These are phyloP conservation scores for Chionis minor DNA, from an alignment of 2,113 vertebrate genomes.

Conservation along the genomic window DNA sequence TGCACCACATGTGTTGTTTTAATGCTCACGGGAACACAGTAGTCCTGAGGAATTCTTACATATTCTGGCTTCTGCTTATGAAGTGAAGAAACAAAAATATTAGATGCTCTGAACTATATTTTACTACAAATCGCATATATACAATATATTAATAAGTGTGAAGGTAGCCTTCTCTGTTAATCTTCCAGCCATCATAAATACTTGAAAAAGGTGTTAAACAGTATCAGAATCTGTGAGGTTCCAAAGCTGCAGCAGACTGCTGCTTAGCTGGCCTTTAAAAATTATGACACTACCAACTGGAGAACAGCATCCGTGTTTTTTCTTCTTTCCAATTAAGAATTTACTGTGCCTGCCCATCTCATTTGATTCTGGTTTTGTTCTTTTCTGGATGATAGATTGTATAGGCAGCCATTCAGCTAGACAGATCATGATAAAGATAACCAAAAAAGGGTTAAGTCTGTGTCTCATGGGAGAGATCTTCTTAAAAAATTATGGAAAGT, in stretches of 20 bases:
- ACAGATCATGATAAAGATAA: background rate
- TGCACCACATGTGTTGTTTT: accelerated
- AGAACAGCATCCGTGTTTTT: background rate
- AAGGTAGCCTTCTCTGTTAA: background rate
- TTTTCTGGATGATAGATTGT: background rate
- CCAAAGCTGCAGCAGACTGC: background rate
- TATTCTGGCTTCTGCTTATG: background rate
- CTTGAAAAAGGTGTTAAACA: background rate
- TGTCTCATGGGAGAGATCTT: background rate
- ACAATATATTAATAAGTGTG: background rate
- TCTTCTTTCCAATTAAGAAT: background rate
- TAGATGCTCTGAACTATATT: background rate
- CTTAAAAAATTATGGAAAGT: background rate
- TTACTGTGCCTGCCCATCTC: background rate
- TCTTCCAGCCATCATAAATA: background rate
- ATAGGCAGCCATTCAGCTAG: background rate
- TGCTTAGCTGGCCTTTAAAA: background rate
- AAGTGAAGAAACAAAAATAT: background rate
- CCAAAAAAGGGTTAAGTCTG: background rate
- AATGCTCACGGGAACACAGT: background rate
- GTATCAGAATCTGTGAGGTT: background rate
- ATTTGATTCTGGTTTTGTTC: background rate
- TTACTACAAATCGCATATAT: accelerated
- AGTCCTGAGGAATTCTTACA: background rate
- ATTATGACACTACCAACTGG: background rate